Base-by-base conservation (phyloP, 2,113 vertebrate genomes). In the Meriones unguiculatus region DNA sequence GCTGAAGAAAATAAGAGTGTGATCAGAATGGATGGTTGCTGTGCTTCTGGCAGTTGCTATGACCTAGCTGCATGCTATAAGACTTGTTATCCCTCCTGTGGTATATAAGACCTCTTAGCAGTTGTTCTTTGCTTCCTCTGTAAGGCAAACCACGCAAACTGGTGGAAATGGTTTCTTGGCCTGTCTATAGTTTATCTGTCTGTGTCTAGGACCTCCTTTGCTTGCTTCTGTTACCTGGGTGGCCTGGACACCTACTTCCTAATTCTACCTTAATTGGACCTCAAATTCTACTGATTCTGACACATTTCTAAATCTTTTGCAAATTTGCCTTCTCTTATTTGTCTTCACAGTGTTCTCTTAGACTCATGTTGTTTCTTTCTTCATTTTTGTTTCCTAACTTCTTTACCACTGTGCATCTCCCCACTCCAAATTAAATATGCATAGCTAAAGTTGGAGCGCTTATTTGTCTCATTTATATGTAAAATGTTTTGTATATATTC, bases 311-410 rank as follows among this genome's bases (percentile, higher is more conserved):
- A 89, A 24, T 85, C 52, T 35, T 11, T 57, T 18, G n/a, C 15
- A 76, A 9, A 24, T 41, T 70, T 59, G 62, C 38, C 32, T 70
- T 78, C 35, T 38, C 41, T 6, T 73, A 72, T 95, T 10, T 92
- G n/a, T 41, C 25, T 52, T 94, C 50, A 62, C 3, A 54, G 52
- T n/a, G 72, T 50, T 90, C 50, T n/a, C 28, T 24, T n/a, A 77
- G 62, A 25, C 50, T 41, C 20, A 46, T 64, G 1, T 70, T 89
- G 1, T 75, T 82, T 90, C 85, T 87, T 81, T 7, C 62, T 54
- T 94, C 64, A 13, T n/a, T 54, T 46, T 95, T 92, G 81, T 97
- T 69, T 94, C 69, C 54, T 72, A 18, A 35, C 17, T 64, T 24
- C 30, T 52, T 41, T 90, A 20, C 13, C 75, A 84, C 65, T 95